Conservation (phyloP, 2,888 invertebrate genomes). For the Byasa hedistus region DNA sequence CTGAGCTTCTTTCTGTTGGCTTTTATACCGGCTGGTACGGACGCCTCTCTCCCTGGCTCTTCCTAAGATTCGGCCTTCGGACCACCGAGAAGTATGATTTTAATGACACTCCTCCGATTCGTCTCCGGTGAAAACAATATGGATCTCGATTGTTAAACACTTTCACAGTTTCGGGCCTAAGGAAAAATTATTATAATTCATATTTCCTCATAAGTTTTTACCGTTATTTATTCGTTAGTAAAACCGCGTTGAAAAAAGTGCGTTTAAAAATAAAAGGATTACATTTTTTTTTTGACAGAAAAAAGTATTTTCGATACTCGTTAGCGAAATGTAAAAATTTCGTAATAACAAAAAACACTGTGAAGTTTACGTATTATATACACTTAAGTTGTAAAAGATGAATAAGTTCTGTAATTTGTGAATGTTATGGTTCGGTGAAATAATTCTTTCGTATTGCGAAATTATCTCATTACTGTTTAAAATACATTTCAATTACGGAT, state of each 20-base stretch:
- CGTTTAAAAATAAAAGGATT: neutral
- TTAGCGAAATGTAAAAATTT: neutral
- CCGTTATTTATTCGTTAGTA: neutral
- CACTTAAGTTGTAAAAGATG: neutral
- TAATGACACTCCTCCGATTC: constrained; percentile 75
- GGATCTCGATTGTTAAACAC: constrained; percentile 58
- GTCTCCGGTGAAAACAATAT: constrained; percentile 76
- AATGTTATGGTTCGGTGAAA: neutral
- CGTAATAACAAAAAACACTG: neutral
- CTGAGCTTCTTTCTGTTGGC: constrained; percentile 57
- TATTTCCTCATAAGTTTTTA: neutral
- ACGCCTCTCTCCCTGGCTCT: constrained; percentile 77
- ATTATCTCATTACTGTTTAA: neutral
- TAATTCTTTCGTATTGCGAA: neutral
- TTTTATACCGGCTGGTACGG: constrained; percentile 68
- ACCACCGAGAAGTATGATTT: constrained; percentile 77
- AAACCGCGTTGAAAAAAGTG: neutral
- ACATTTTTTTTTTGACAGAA: neutral
- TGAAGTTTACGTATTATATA: no score
- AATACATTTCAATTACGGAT: neutral
- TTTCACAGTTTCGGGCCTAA: constrained; percentile 51
- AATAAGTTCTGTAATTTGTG: neutral
- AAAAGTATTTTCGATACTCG: neutral
- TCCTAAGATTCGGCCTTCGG: constrained; percentile 79
- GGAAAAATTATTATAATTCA: constrained; percentile 18